Evolutionary conservation across 2,797 vertebrate genomes (phyloP), one percentile per base, ranked within the genome.

Genomic region (Mareca strepera): DNA sequence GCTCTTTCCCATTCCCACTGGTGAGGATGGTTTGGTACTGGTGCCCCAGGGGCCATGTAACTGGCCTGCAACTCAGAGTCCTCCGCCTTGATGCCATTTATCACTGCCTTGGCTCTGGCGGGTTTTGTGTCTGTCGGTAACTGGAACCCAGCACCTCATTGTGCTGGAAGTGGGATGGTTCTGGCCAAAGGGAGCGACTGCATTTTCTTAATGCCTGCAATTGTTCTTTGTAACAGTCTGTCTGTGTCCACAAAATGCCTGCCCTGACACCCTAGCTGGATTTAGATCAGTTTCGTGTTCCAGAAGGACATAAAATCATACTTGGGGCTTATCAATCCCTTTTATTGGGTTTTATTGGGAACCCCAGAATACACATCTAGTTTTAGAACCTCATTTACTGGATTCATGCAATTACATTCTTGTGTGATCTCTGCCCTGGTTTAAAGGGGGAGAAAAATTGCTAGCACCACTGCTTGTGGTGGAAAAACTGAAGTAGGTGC

Each of bases 81-180:
- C 46, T 48, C 46, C 2, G 46, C 46, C 48, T 14, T 50, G 23
- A 50, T 8, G 48, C 53, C 29, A 1, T 13, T 80, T 9, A 7
- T 18, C n/a, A 1, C 22, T 0, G 0, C 1, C 56, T 26, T 46
- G 17, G 46, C 43, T 11, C 20, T 23, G 14, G 4, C 1, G 20
- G 18, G 9, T n/a, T 73, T 15, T 6, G 8, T 26, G 13, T 56
- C 35, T 33, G 21, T 26, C 26, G 33, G 3, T 6, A 4, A 18
- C 37, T 15, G 29, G 59, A 84, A 46, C 33, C 7, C 23, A 1
- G 21, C 35, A 39, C 35, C 60, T 48, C 6, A 14, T 14, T 43
- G 46, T 9, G 62, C 39, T 41, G 56, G 43, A 15, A 10, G 5
- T 9, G 31, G 31, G 7, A 33, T 10, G 8, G 44, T 18, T 52